These are phyloP conservation scores for Blastobasis adustella DNA, from an alignment of 2,888 invertebrate genomes.

Conservation along the genomic window DNA sequence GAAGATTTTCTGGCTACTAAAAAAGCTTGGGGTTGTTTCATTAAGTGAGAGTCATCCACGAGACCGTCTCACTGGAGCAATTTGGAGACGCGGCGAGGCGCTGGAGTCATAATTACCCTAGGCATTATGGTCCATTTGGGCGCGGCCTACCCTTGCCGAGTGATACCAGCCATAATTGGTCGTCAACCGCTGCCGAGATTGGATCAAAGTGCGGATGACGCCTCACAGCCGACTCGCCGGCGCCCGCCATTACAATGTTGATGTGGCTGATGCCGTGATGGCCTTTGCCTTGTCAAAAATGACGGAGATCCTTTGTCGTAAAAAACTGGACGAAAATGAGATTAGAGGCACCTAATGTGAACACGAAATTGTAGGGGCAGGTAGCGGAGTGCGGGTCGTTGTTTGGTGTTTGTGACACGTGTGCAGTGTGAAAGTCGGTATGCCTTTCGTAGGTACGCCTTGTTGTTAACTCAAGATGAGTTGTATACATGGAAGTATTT, in stretches of 20 bases:
- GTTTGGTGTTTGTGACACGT: too few species aligned
- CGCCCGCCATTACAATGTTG: slow-evolving; percentile 71
- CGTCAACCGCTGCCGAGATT: slow-evolving; percentile 59
- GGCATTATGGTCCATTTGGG: slow-evolving; percentile 72
- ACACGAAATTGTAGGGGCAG: slow-evolving; percentile 62
- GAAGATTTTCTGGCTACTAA: too few species aligned
- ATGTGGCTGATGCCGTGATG: slow-evolving; percentile 24
- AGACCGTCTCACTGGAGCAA: slow-evolving; percentile 25
- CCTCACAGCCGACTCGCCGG: slow-evolving; percentile 46
- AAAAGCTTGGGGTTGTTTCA: too few species aligned
- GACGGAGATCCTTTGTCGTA: slow-evolving; percentile 70
- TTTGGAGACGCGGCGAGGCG: slow-evolving; percentile 35
- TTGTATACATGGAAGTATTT: too few species aligned
- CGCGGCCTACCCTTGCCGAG: slow-evolving; percentile 53
- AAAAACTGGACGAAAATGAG: slow-evolving; percentile 64
- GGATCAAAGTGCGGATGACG: slow-evolving; percentile 64
- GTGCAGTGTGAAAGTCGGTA: too few species aligned
- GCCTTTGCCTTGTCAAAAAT: slow-evolving; percentile 75
- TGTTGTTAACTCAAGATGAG: too few species aligned
- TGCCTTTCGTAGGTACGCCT: too few species aligned
- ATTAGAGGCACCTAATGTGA: slow-evolving; percentile 63
- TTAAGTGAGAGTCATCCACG: too few species aligned
- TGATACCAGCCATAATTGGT: slow-evolving; percentile 71
- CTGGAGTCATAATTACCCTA: slow-evolving; percentile 70
- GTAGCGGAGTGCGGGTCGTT: slow-evolving; percentile 26